Evolutionary conservation across 2,113 vertebrate genomes (phyloP).

Genomic region (Myotis davidii): DNA sequence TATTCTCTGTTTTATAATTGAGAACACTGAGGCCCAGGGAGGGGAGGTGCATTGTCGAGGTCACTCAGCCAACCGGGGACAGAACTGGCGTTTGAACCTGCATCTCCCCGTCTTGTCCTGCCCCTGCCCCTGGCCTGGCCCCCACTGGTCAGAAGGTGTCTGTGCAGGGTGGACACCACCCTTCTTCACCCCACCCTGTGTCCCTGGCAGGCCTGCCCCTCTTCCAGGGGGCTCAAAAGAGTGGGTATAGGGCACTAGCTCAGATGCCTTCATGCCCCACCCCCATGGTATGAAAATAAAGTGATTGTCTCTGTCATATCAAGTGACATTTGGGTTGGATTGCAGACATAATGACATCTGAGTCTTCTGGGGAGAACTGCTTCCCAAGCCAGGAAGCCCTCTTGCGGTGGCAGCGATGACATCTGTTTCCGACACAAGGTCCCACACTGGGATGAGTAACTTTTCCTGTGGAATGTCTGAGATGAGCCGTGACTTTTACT

Average conservation of each 20-base stretch:
- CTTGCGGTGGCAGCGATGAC: slow-evolving; percentile 72
- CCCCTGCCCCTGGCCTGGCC: background rate
- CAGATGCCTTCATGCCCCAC: background rate
- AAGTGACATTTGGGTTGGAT: slow-evolving; percentile 75
- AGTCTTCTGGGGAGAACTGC: slow-evolving; percentile 72
- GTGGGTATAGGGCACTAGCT: background rate
- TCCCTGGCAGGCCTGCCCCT: background rate
- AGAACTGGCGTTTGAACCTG: background rate
- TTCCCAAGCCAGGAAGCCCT: slow-evolving; percentile 72
- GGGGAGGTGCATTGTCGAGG: background rate
- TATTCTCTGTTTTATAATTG: background rate
- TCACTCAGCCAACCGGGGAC: background rate
- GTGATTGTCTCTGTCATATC: slow-evolving; percentile 52
- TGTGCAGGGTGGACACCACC: background rate
- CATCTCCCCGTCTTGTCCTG: background rate
- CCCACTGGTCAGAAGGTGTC: background rate
- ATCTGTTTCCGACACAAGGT: slow-evolving; percentile 79
- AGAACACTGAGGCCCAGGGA: slow-evolving; percentile 33
- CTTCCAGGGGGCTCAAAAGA: background rate
- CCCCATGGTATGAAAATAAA: slow-evolving; percentile 50
- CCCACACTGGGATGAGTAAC: slow-evolving; percentile 68
- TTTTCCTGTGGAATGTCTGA: slow-evolving; percentile 73
- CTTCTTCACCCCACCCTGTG: background rate
- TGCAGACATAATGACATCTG: slow-evolving; percentile 75
- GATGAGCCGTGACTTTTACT: background rate